A percentile compares a stretch with the other conserved stretches of the same genome.
Evolutionary conservation across 2,113 vertebrate species (phyloP).

Genomic region (Candoia aspera): DNA sequence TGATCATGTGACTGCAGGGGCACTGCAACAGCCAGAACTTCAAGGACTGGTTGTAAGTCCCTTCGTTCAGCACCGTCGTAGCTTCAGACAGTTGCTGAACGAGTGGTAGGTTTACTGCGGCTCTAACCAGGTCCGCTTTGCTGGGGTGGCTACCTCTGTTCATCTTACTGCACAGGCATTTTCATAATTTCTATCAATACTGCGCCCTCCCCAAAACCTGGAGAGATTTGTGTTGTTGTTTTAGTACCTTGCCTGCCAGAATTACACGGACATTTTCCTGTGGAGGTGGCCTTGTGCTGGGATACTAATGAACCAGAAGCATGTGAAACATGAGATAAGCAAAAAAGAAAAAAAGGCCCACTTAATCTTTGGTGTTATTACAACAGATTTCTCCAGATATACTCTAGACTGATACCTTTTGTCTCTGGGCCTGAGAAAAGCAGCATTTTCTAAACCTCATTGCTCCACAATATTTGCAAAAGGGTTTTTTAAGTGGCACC

Average conservation of each 20-base stretch:
- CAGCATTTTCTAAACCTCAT: not conserved
- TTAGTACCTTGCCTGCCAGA: not conserved
- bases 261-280: not conserved
- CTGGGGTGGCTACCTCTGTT: not conserved
- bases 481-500: not conserved
- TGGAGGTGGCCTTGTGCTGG: not conserved
- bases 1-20: too few species aligned
- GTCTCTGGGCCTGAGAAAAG: not conserved
- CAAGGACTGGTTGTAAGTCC: too few species aligned
- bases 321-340: not conserved
- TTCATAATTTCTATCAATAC: not conserved
- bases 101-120: not conserved
- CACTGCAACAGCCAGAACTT: too few species aligned
- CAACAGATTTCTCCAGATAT: not conserved
- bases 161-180: not conserved
- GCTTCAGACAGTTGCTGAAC: too few species aligned
- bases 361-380: not conserved
- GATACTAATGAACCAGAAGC: not conserved
- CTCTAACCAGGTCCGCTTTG: not conserved
- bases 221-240: not conserved
- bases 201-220: not conserved
- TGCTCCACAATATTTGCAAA: not conserved
- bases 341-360: not conserved
- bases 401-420: not conserved
- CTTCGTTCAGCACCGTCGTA: too few species aligned